Percentiles rank a stretch among this genome's conserved stretches.
These are phyloP conservation scores for Axis porcinus DNA, from an alignment of 2,113 vertebrate species.

Conservation along the genomic window DNA sequence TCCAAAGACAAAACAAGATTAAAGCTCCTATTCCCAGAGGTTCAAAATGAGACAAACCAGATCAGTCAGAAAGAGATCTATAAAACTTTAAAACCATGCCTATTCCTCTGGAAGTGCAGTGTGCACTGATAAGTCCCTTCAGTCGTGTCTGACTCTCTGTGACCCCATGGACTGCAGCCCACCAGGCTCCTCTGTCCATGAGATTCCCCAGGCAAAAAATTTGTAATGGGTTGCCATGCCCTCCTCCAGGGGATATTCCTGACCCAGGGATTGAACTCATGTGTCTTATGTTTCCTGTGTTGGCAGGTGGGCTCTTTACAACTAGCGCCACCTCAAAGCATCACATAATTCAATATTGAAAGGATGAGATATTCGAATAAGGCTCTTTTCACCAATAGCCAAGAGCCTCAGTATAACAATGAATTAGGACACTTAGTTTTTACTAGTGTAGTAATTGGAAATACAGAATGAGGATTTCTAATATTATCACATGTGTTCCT, in stretches of 20 bases:
- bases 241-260: too few relatives aligned
- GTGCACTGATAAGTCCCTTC: too few relatives aligned
- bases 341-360: not conserved
- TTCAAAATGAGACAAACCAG: conserved; percentile 56
- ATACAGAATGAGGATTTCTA: conserved; percentile 18
- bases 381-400: not conserved
- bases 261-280: too few relatives aligned
- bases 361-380: not conserved
- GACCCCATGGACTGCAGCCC: too few relatives aligned
- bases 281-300: too few relatives aligned
- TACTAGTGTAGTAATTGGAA: not conserved
- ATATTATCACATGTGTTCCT: not conserved
- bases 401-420: not conserved
- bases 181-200: too few relatives aligned
- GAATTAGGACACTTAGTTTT: not conserved
- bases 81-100: conserved; percentile 4
- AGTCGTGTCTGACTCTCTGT: too few relatives aligned
- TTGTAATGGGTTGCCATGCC: too few relatives aligned
- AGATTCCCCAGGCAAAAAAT: too few relatives aligned
- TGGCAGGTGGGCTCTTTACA: too few relatives aligned
- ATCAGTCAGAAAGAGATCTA: not conserved
- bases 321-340: not conserved
- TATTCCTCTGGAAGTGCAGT: conserved; percentile 15
- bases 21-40: conserved; percentile 29
- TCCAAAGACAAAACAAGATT: conserved; percentile 18